Conservation (phyloP, 2,888 invertebrate species). For the Magallana nippona region DNA sequence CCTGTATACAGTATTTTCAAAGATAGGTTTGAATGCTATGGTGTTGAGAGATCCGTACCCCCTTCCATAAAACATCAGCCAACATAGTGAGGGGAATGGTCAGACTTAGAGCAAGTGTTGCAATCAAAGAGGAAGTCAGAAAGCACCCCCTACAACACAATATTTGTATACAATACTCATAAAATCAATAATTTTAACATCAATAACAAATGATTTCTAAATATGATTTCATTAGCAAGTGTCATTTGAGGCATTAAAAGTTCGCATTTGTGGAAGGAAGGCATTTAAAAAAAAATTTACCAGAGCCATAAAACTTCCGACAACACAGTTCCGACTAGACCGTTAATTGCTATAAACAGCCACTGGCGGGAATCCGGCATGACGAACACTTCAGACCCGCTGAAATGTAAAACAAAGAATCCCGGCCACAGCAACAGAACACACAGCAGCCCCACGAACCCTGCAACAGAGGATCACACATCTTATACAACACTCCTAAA, state of each 20-base stretch:
- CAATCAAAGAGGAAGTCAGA: constrained; percentile 93
- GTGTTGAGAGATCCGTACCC: constrained; percentile 81
- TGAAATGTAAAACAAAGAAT: constrained; percentile 91
- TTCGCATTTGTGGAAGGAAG: too few species aligned
- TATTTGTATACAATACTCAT: neutral
- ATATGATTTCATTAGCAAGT: too few species aligned
- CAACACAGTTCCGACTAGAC: constrained; percentile 93
- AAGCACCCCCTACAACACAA: constrained; percentile 90
- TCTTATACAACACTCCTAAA: neutral
- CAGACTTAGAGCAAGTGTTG: constrained; percentile 91
- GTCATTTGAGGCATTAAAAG: too few species aligned
- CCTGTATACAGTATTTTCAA: neutral
- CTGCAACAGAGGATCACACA: constrained; percentile 80
- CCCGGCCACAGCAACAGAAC: constrained; percentile 93
- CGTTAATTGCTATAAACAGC: constrained; percentile 90
- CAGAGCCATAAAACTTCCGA: constrained; percentile 96
- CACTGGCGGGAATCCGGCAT: constrained; percentile 91
- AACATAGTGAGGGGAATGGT: constrained; percentile 94
- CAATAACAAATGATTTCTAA: too few species aligned
- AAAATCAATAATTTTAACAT: neutral
- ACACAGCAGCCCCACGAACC: constrained; percentile 95
- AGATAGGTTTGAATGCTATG: neutral
- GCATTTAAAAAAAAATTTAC: constrained; percentile 83
- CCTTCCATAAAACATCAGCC: constrained; percentile 88
- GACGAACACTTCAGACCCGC: constrained; percentile 90